Conservation (phyloP, 2,113 vertebrate genomes). For the Chrysemys picta region DNA sequence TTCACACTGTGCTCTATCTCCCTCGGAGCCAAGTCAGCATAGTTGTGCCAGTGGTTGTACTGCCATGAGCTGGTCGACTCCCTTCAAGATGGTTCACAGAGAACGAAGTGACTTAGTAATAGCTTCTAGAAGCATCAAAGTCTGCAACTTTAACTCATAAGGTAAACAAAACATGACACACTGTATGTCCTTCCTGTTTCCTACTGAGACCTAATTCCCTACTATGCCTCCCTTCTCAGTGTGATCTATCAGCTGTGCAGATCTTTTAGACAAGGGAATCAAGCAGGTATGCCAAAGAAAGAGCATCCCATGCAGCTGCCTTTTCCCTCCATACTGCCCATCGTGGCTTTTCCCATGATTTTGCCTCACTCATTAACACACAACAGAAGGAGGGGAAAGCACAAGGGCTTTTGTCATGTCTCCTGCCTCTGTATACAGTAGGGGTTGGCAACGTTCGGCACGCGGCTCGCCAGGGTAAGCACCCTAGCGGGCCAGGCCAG, state of each 20-base stretch:
- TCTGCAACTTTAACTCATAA: neutral
- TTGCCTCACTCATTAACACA: neutral
- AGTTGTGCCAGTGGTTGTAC: neutral
- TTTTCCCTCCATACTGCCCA: neutral
- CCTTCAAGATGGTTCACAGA: neutral
- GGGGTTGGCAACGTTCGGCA: no score
- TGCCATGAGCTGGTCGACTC: neutral
- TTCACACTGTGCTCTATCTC: neutral
- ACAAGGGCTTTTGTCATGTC: neutral
- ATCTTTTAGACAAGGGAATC: neutral
- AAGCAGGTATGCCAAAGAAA: neutral
- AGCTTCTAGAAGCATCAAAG: neutral
- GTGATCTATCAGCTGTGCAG: neutral
- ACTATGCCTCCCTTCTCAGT: neutral
- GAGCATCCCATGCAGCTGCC: no score
- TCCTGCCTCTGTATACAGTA: slow-evolving; percentile 13
- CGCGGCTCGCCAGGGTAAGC: no score
- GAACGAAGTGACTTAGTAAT: rapidly evolving
- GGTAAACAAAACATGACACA: neutral
- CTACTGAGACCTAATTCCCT: neutral
- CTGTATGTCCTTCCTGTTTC: neutral
- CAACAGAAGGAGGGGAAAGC: neutral
- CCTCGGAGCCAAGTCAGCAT: neutral
- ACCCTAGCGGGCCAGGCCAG: no score
- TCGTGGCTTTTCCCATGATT: neutral